A percentile compares a stretch with the other conserved stretches of the same genome.
Conservation (phyloP, 2,113 vertebrate genomes). For the Ploceus nigricollis region DNA sequence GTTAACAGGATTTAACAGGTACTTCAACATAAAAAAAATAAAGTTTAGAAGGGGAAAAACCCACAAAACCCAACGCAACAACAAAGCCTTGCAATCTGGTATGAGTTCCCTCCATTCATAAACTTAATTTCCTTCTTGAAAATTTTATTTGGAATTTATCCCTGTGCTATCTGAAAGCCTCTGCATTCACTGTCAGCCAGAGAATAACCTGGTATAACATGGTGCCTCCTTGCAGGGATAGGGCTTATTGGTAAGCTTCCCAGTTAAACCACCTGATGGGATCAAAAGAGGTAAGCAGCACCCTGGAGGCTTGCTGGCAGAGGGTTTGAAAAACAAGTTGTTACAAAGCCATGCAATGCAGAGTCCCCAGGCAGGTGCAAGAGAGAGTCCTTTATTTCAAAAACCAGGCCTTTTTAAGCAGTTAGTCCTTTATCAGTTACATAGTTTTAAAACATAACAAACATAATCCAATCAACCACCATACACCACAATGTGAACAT, state of each 20-base stretch:
- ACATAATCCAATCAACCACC: too few species aligned
- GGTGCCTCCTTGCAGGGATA: background rate
- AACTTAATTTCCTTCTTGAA: background rate
- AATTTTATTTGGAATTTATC: background rate
- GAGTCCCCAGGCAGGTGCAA: too few species aligned
- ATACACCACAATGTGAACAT: too few species aligned
- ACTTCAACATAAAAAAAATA: background rate
- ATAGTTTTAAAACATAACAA: too few species aligned
- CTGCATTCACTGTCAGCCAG: fast-evolving
- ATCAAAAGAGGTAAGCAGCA: background rate
- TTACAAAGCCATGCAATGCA: background rate
- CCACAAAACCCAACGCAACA: background rate
- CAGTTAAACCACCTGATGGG: background rate
- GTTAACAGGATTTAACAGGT: background rate
- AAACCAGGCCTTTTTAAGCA: too few species aligned
- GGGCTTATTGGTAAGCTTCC: background rate
- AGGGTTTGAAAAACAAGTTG: background rate
- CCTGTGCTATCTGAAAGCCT: background rate
- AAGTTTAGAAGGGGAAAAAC: background rate
- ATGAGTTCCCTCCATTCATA: background rate
- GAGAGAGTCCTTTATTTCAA: too few species aligned
- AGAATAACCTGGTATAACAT: background rate
- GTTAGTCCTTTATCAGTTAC: too few species aligned
- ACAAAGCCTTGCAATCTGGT: background rate
- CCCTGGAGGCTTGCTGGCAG: background rate